Evolutionary conservation across 2,113 vertebrate genomes (phyloP).

Genomic region (Galbula dea): DNA sequence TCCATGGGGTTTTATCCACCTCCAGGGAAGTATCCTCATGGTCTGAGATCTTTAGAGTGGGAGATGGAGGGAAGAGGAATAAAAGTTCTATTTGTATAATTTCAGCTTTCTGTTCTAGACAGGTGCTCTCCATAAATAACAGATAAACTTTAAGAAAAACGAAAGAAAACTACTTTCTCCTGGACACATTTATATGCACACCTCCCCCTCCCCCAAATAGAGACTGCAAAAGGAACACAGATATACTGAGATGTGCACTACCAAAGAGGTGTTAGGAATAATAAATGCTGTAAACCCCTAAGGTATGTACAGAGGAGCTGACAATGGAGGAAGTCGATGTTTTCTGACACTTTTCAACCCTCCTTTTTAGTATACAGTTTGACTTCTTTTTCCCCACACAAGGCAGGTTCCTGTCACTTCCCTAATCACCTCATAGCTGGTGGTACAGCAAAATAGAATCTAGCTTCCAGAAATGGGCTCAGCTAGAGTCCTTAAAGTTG

Average conservation of each 20-base stretch:
- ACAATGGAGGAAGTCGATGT: background rate
- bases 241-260: background rate
- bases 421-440: background rate
- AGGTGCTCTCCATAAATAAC: background rate
- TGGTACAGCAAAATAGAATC: background rate
- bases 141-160: background rate
- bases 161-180: background rate
- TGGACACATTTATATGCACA: accelerated
- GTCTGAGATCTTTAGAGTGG: background rate
- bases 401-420: background rate
- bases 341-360: background rate
- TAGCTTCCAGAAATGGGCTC: background rate
- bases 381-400: background rate
- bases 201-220: accelerated
- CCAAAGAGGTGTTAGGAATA: background rate
- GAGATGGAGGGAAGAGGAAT: background rate
- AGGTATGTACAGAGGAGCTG: background rate
- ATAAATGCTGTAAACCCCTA: background rate
- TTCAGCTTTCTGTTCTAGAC: background rate
- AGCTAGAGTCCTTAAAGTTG: background rate
- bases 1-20: background rate
- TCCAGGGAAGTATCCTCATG: background rate
- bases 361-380: background rate
- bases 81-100: background rate
- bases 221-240: background rate